Evolutionary conservation across 2,113 vertebrate genomes (phyloP).

Genomic region (Suricata suricatta): DNA sequence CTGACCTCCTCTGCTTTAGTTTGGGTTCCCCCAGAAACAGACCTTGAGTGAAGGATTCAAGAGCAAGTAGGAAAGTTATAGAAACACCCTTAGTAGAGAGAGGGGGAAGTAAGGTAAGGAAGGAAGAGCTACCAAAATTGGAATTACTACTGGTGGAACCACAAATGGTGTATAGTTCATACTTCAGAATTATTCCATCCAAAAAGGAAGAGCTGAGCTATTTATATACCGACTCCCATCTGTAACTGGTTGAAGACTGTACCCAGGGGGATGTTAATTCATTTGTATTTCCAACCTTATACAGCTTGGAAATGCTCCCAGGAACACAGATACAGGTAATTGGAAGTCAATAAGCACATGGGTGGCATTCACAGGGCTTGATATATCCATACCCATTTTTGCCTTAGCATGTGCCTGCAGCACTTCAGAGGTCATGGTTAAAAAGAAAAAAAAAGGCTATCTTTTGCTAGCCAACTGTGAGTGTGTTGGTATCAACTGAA

Average conservation of each 20-base stretch:
- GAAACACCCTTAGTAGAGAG: neutral
- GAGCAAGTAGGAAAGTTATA: neutral
- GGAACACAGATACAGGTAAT: neutral
- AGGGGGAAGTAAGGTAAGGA: neutral
- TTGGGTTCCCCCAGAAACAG: neutral
- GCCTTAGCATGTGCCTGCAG: neutral
- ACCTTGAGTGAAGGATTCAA: neutral
- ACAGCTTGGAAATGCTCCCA: neutral
- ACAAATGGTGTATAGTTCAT: neutral
- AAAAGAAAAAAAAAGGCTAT: neutral
- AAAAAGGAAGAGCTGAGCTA: neutral
- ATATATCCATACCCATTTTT: neutral
- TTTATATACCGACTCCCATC: neutral
- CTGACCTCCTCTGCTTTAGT: neutral
- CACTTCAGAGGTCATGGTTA: neutral
- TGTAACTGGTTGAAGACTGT: neutral
- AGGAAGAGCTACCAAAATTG: neutral
- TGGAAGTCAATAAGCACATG: neutral
- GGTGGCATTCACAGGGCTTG: neutral
- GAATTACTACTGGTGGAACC: neutral
- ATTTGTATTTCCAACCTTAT: neutral
- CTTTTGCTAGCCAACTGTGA: slow-evolving; percentile 1
- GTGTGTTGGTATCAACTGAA: neutral
- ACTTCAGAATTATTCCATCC: neutral
- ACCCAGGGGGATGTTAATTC: neutral